Base-by-base conservation (phyloP, 2,797 vertebrate genomes). In the Darevskia nairensis region DNA sequence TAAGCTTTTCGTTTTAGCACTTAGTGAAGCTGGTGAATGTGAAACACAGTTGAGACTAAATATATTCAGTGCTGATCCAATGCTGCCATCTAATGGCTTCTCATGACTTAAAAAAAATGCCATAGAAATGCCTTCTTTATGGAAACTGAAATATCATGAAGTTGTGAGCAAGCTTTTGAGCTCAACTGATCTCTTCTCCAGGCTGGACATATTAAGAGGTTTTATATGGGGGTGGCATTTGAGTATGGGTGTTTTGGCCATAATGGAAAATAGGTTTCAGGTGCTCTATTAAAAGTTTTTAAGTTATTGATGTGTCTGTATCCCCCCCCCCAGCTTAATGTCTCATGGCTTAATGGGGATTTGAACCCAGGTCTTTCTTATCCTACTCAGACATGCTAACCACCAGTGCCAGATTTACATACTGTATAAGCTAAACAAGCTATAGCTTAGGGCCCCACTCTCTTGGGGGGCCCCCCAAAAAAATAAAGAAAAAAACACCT, bases 31-130 rank as follows among this genome's bases (percentile, higher is more conserved):
- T 35, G 50, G 50, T 50, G 59, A 61, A 61, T 23, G 17, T 19
- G 59, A 35, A 19, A 21, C 64, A 2, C 64, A 2, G 46, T 29
- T 25, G n/a, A 23, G 80, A 68, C 7, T 4, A 50, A 50, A 1
- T 29, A 8, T 27, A 5, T 72, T 39, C 11, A 55, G 35, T 32
- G 25, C 11, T 17, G 21, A 11, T 55, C 44, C 23, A 25, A 55
- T 72, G 69, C 68, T 84, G 68, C 82, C 82, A 35, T 55, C 82
- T 41, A 15, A 71, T 74, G 82, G 82, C 11, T 59, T 74, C 13
- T n/a, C 25, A 46, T 29, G 6, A 7, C 61, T 27, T 15, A 39
- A 19, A 68, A 29, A 25, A 25, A 3, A n/a, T 29, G 27, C 66
- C 25, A 69, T 3, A 69, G 25, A 27, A 27, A 69, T 69, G 27